These are phyloP conservation scores for Chloroclysta siterata DNA, from an alignment of 2,888 invertebrate species.

Conservation along the genomic window DNA sequence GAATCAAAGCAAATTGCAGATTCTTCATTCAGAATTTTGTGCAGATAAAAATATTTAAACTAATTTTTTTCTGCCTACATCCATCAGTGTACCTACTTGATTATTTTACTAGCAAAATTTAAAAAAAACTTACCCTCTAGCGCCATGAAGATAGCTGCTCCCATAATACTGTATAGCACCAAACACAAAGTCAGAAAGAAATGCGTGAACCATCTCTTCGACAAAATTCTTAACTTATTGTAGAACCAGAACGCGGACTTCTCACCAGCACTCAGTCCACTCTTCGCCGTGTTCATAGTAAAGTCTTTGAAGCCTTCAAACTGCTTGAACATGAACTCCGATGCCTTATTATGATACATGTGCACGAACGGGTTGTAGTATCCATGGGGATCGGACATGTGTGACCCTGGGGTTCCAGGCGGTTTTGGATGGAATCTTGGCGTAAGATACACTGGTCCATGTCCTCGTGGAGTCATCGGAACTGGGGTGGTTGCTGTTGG, in stretches of 20 bases:
- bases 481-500: conserved; percentile 51
- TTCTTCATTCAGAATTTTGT: too few relatives aligned
- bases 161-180: conserved; percentile 91
- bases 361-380: conserved; percentile 73
- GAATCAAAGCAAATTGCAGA: too few relatives aligned
- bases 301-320: conserved; percentile 92
- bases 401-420: conserved; percentile 66
- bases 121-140: conserved; percentile 88
- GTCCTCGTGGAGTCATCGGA: conserved; percentile 58
- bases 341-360: conserved; percentile 88
- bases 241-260: conserved; percentile 92
- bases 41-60: too few relatives aligned
- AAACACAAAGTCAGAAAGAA: conserved; percentile 92
- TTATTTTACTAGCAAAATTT: too few relatives aligned
- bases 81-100: too few relatives aligned
- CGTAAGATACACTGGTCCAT: conserved; percentile 56
- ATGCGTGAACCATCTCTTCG: conserved; percentile 95
- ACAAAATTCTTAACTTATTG: conserved; percentile 90
- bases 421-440: conserved; percentile 58
- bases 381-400: conserved; percentile 65
- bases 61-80: too few relatives aligned
- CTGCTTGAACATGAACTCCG: conserved; percentile 92
- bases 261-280: conserved; percentile 93
- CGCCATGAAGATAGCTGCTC: conserved; percentile 91
- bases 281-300: conserved; percentile 89